Conservation (phyloP, 2,888 invertebrate species). For the Volucella inflata region DNA sequence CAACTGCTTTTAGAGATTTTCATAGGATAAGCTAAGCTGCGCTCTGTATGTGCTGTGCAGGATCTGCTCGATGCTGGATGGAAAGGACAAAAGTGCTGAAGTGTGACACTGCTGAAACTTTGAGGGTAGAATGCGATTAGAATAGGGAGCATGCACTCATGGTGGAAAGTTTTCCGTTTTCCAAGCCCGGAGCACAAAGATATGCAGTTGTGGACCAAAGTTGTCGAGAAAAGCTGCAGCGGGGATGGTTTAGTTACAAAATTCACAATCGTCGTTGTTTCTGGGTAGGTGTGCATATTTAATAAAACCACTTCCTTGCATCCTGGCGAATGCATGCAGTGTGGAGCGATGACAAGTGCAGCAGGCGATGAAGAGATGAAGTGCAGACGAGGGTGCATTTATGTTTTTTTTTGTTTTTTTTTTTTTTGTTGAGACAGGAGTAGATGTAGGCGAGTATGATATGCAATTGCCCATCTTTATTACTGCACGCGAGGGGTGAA, state of each 20-base stretch:
- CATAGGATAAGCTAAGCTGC: slow-evolving; percentile 44
- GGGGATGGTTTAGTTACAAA: slow-evolving; percentile 56
- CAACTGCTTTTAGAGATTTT: slow-evolving; percentile 16
- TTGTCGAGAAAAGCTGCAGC: not conserved
- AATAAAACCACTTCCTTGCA: slow-evolving; percentile 67
- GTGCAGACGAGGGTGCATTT: no score
- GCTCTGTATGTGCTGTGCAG: slow-evolving; percentile 16
- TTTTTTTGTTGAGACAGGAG: no score
- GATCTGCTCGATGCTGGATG: slow-evolving; percentile 5
- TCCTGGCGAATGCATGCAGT: slow-evolving; percentile 14
- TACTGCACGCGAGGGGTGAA: slow-evolving; percentile 32
- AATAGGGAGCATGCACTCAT: slow-evolving; percentile 39
- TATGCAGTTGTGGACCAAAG: slow-evolving; percentile 47
- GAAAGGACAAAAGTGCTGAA: slow-evolving; percentile 72
- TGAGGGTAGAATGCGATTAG: slow-evolving; percentile 55
- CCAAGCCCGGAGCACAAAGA: slow-evolving; percentile 65
- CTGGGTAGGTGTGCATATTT: slow-evolving; percentile 74
- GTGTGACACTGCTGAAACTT: slow-evolving; percentile 68
- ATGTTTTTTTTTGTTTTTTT: no score
- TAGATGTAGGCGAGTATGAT: not conserved
- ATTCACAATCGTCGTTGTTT: slow-evolving; percentile 48
- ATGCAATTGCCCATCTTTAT: slow-evolving; percentile 38
- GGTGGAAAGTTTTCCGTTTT: slow-evolving; percentile 67
- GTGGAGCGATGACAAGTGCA: slow-evolving; percentile 58
- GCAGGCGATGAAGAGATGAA: not conserved